phyloP scores from a whole-genome alignment of 64 coral and sea anemone species.

The Pocillopora damicornis region DNA sequence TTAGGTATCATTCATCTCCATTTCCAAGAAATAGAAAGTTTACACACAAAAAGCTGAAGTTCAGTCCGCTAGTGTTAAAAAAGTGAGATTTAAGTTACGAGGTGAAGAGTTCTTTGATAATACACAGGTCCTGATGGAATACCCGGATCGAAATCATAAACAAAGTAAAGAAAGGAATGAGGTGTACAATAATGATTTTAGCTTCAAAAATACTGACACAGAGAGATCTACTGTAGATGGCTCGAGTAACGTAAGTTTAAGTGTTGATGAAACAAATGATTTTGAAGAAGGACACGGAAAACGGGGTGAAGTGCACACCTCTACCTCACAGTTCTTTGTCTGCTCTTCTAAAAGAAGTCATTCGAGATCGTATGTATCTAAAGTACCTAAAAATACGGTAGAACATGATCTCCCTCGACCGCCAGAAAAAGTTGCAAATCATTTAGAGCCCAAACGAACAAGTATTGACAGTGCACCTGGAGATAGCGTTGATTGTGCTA shows the following conservation, averaged over 20 bases:
- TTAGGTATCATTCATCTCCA: constrained; percentile 23
- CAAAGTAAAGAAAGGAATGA: background rate
- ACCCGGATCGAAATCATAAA: background rate
- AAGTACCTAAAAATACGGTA: background rate
- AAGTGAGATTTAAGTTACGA: constrained; percentile 6
- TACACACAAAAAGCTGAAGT: background rate
- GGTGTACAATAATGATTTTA: background rate
- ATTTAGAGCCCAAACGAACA: background rate
- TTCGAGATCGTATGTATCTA: background rate
- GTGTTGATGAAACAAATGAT: background rate
- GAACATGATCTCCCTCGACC: background rate
- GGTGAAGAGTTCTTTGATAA: background rate
- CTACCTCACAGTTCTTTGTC: too few species aligned
- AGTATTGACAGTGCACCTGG: background rate
- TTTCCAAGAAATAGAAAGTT: constrained; percentile 38
- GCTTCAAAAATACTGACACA: background rate
- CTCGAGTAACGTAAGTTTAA: too few species aligned
- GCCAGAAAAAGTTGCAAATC: background rate
- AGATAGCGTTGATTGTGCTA: background rate
- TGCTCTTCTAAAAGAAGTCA: background rate
- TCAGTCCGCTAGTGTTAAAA: background rate
- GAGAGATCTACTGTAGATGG: background rate
- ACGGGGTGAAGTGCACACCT: background rate
- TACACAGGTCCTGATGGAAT: background rate
- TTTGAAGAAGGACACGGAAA: background rate